These are phyloP conservation scores for Heterodera filipjevi DNA, from an alignment of 2,888 invertebrate genomes.

Conservation along the genomic window DNA sequence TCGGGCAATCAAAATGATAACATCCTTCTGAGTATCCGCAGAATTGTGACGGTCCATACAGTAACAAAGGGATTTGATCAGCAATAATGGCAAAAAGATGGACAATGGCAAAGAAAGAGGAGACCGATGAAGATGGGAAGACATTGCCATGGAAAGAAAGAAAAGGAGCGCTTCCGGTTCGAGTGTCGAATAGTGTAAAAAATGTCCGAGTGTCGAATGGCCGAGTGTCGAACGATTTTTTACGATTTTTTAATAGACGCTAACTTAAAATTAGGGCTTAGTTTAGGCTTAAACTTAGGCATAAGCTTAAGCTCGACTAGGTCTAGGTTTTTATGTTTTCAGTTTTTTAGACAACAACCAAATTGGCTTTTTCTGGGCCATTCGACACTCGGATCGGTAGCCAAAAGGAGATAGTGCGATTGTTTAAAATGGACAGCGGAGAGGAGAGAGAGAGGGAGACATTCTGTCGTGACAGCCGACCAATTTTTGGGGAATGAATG, in stretches of 20 bases:
- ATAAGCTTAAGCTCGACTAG: no score
- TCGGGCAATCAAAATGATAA: conserved; percentile 23
- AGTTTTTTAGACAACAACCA: no score
- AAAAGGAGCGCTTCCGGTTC: no score
- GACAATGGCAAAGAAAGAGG: not conserved
- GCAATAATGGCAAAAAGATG: not conserved
- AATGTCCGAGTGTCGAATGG: no score
- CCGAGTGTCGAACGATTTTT: no score
- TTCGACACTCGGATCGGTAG: not conserved
- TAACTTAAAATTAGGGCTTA: no score
- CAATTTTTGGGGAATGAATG: not conserved
- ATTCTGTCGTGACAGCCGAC: not conserved
- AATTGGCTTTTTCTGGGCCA: not conserved
- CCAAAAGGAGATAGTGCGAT: no score
- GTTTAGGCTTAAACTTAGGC: no score
- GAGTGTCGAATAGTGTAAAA: no score
- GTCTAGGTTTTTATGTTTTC: no score
- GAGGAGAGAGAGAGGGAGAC: not conserved
- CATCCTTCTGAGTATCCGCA: conserved; percentile 2
- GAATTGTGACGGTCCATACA: not conserved
- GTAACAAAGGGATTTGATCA: not conserved
- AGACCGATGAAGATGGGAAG: not conserved
- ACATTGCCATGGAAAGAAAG: not conserved
- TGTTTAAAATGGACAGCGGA: no score
- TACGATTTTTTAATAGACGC: no score